Evolutionary conservation across 2,113 vertebrate species (phyloP).

Genomic region (Brienomyrus longianalis): DNA sequence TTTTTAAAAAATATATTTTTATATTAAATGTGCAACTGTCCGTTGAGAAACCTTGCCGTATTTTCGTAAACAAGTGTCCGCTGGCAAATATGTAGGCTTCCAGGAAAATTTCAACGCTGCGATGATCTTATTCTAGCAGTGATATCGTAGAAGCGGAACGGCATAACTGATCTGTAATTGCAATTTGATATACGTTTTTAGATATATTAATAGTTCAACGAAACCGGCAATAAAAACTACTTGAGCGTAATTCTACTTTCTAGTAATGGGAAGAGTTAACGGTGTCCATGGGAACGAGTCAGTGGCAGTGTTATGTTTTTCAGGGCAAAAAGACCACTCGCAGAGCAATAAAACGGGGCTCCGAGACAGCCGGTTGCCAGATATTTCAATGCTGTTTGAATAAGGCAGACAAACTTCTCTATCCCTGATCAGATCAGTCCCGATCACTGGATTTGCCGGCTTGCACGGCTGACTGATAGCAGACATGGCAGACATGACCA

Average conservation of each 20-base stretch:
- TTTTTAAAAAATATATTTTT: not conserved
- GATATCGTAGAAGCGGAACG: not conserved
- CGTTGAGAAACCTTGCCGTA: not conserved
- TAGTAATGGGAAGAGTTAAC: slow-evolving; percentile 30
- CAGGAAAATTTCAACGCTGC: not conserved
- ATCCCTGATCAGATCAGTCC: not conserved
- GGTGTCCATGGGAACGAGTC: slow-evolving; percentile 42
- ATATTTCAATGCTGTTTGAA: slow-evolving; percentile 21
- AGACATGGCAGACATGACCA: not conserved
- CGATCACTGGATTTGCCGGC: not conserved
- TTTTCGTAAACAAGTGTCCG: not conserved
- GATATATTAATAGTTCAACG: not conserved
- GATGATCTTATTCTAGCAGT: not conserved
- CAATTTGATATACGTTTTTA: not conserved
- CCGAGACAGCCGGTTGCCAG: slow-evolving; percentile 16
- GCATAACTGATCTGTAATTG: not conserved
- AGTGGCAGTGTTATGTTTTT: slow-evolving; percentile 22
- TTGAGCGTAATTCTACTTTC: not conserved
- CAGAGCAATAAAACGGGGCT: slow-evolving; percentile 28
- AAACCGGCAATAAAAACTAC: not conserved
- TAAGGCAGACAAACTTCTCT: slow-evolving; percentile 1
- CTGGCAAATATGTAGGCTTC: not conserved
- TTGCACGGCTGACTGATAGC: not conserved
- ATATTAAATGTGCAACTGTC: not conserved
- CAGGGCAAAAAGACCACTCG: slow-evolving; percentile 30